A percentile compares a stretch with the other conserved stretches of the same genome.
Conservation (phyloP, 1,140 invertebrate species). For the Cydia strobilella region DNA sequence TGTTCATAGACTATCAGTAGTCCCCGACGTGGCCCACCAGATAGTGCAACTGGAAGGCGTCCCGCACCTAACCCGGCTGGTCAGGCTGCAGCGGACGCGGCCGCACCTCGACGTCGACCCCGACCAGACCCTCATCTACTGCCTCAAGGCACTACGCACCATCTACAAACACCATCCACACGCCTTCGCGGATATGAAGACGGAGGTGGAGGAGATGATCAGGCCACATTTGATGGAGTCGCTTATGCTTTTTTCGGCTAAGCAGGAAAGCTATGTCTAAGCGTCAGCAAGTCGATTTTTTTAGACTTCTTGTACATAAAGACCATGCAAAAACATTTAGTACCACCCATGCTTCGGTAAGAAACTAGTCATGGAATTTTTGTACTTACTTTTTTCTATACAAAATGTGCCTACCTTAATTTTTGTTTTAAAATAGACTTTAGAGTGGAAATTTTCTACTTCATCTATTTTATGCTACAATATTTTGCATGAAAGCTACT, state of each 20-base stretch:
- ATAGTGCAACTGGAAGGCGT: conserved; percentile 89
- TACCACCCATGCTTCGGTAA: no score
- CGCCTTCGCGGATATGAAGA: conserved; percentile 77
- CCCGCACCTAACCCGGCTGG: conserved; percentile 86
- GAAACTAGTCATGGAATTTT: no score
- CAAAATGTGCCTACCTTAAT: no score
- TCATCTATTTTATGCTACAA: no score
- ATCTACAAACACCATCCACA: conserved; percentile 79
- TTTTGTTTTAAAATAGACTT: no score
- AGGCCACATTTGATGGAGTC: conserved; percentile 88
- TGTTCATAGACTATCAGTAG: conserved; percentile 84
- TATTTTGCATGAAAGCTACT: not conserved
- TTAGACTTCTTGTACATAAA: no score
- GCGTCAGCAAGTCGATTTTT: not conserved
- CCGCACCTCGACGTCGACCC: conserved; percentile 69
- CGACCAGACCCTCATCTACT: conserved; percentile 75
- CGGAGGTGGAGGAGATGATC: conserved; percentile 87
- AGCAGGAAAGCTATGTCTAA: conserved; percentile 77
- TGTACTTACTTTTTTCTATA: no score
- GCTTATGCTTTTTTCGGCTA: conserved; percentile 79
- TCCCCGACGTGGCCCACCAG: conserved; percentile 86
- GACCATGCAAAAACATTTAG: no score
- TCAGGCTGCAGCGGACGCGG: conserved; percentile 81
- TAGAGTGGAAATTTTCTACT: no score
- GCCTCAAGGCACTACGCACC: conserved; percentile 79